Evolutionary conservation across 23 tunicate genomes (phyloP).

Genomic region (Oikopleura albicans): DNA sequence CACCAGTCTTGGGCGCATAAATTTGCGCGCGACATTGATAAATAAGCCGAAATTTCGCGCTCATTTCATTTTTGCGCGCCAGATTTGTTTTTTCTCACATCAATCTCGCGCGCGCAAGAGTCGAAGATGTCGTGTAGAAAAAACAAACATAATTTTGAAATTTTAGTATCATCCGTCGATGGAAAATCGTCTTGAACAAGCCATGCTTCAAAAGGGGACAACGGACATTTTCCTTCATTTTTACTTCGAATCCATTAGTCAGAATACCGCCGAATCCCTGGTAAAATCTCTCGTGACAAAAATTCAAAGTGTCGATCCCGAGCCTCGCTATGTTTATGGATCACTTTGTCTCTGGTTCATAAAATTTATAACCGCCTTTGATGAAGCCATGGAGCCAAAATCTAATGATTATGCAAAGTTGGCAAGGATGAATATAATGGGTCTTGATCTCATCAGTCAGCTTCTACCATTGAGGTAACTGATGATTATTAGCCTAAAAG

Average conservation of each 20-base stretch:
- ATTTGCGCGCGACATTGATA: too few relatives aligned
- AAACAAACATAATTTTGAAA: too few relatives aligned
- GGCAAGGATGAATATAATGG: not conserved
- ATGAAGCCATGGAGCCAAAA: not conserved
- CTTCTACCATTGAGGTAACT: too few relatives aligned
- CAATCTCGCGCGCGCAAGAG: too few relatives aligned
- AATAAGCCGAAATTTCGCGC: too few relatives aligned
- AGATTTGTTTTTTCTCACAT: too few relatives aligned
- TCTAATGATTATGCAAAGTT: not conserved
- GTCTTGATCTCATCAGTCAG: not conserved
- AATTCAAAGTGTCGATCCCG: not conserved
- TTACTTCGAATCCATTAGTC: not conserved
- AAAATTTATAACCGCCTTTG: not conserved
- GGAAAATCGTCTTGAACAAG: not conserved
- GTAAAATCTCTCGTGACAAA: not conserved
- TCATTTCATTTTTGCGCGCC: too few relatives aligned
- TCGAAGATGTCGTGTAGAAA: too few relatives aligned
- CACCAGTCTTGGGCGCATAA: too few relatives aligned
- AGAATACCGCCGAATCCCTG: not conserved
- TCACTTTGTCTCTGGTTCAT: not conserved
- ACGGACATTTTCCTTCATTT: not conserved
- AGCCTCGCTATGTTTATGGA: not conserved
- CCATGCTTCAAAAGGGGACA: not conserved
- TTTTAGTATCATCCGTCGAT: not conserved
- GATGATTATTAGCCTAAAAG: too few relatives aligned